Evolutionary conservation across 2,888 invertebrate genomes (phyloP).

Genomic region (Lagria hirta): DNA sequence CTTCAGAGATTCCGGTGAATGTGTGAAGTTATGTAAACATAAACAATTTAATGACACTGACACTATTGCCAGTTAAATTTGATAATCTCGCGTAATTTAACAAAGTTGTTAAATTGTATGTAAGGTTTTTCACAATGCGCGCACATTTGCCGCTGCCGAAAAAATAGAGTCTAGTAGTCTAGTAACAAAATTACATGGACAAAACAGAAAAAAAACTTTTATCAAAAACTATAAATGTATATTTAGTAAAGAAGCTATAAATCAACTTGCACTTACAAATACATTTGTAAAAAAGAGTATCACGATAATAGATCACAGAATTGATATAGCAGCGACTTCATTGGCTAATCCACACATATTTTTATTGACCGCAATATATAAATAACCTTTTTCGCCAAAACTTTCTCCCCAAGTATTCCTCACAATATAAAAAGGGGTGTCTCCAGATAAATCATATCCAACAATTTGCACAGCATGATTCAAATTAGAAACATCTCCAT

Average conservation of each 20-base stretch:
- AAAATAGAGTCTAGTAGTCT: no score
- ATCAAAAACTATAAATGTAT: slow-evolving; percentile 3
- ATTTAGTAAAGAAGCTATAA: background rate
- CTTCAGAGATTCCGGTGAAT: no score
- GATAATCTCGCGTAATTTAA: no score
- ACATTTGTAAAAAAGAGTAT: slow-evolving; percentile 6
- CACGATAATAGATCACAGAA: slow-evolving; percentile 46
- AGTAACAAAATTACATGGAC: background rate
- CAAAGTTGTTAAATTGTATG: background rate
- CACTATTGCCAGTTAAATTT: no score
- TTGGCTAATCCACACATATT: slow-evolving; percentile 79
- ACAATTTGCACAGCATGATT: slow-evolving; percentile 85
- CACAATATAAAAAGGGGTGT: slow-evolving; percentile 78
- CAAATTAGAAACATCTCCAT: slow-evolving; percentile 58
- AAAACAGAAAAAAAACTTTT: background rate
- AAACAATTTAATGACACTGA: no score
- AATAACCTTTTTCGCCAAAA: slow-evolving; percentile 76
- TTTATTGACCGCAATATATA: slow-evolving; percentile 71
- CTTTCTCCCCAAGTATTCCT: slow-evolving; percentile 82
- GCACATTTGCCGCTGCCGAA: background rate
- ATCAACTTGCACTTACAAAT: background rate
- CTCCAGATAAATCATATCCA: slow-evolving; percentile 74
- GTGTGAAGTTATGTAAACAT: no score
- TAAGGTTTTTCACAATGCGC: background rate
- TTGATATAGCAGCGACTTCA: slow-evolving; percentile 66